Evolutionary conservation across 2,888 invertebrate species (phyloP).

Genomic region (Megastigmus dorsalis): DNA sequence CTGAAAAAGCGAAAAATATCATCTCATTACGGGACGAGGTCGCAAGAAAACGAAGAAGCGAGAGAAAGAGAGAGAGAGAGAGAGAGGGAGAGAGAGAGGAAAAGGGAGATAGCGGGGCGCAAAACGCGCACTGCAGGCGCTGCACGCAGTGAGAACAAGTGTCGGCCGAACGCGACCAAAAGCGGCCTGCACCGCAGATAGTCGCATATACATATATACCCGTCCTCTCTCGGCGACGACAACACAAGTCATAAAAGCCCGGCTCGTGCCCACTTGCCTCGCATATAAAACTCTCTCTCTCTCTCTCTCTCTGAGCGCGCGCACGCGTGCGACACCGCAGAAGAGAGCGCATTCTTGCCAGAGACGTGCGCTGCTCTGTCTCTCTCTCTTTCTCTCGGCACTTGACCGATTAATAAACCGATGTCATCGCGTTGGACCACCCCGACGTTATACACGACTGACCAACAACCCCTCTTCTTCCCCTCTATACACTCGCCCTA

Average conservation of each 20-base stretch:
- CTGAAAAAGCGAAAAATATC: conserved; percentile 10
- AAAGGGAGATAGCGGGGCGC: background rate
- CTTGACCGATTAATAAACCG: conserved; percentile 73
- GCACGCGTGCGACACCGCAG: conserved; percentile 49
- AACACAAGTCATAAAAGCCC: conserved; percentile 39
- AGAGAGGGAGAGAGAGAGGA: background rate
- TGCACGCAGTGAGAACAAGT: conserved; percentile 4
- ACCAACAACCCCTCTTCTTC: conserved; percentile 55
- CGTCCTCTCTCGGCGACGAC: conserved; percentile 1
- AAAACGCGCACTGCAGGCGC: background rate
- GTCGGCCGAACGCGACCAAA: conserved; percentile 32
- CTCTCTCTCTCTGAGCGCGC: conserved; percentile 54
- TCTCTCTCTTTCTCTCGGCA: too few relatives aligned
- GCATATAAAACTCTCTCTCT: conserved; percentile 38
- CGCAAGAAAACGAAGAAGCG: background rate
- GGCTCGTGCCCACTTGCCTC: conserved; percentile 28
- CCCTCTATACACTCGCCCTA: conserved; percentile 2
- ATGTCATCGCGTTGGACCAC: conserved; percentile 71
- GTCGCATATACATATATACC: background rate
- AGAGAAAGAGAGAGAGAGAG: background rate
- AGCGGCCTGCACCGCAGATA: conserved; percentile 15
- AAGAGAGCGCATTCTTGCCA: conserved; percentile 65
- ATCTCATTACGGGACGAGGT: background rate
- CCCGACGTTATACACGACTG: conserved; percentile 66
- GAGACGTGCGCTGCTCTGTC: conserved; percentile 45